phyloP scores from a whole-genome alignment of 2,888 invertebrate species.

The Sussaba pulchella region DNA sequence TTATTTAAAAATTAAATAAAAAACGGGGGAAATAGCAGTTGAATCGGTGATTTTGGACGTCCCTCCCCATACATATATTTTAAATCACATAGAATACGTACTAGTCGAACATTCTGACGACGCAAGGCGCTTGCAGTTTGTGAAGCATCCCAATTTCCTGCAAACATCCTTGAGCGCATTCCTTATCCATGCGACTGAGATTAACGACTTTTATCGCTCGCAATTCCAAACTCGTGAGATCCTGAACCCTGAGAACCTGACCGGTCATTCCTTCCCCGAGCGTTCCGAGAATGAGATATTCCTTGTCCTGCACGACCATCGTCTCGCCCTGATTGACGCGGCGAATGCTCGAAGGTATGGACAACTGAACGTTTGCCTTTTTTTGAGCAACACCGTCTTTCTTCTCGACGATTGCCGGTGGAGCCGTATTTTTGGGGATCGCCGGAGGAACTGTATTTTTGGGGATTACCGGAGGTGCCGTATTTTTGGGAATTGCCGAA shows the following conservation, averaged over 20 bases:
- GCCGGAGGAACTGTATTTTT: conserved; percentile 27
- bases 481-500: conserved; percentile 24
- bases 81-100: conserved; percentile 86
- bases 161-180: conserved; percentile 91
- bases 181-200: conserved; percentile 89
- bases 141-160: conserved; percentile 95
- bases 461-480: conserved; percentile 9
- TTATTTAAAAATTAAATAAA: too few species aligned
- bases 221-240: conserved; percentile 87
- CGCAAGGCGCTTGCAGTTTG: conserved; percentile 92
- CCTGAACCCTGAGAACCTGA: conserved; percentile 91
- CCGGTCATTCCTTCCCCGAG: conserved; percentile 97
- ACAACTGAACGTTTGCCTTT: conserved; percentile 71
- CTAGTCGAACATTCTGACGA: conserved; percentile 95
- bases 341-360: conserved; percentile 68
- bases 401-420: conserved; percentile 48
- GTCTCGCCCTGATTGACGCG: conserved; percentile 81
- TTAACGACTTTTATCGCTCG: conserved; percentile 94
- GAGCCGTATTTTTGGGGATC: too few species aligned
- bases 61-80: too few species aligned
- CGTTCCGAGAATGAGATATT: conserved; percentile 90
- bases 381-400: conserved; percentile 29
- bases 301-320: conserved; percentile 89
- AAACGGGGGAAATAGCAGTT: too few species aligned
- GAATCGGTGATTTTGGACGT: too few species aligned